These are phyloP conservation scores for Coregonus suidteri DNA, from an alignment of 2,797 vertebrate species.

Conservation along the genomic window DNA sequence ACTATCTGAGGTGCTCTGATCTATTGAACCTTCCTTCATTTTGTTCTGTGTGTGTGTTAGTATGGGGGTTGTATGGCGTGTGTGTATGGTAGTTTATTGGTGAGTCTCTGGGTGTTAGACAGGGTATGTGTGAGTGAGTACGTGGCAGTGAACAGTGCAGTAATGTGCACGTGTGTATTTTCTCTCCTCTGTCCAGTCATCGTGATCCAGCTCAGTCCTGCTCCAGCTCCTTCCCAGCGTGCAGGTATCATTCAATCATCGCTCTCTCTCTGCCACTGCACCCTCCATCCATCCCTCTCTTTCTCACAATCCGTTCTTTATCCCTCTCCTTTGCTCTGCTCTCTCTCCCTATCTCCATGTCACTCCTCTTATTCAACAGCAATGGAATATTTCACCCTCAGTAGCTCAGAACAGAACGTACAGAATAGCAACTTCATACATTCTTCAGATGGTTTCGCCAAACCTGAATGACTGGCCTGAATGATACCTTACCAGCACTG, in stretches of 20 bases:
- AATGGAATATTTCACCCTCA: neutral
- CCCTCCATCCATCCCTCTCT: constrained; percentile 27
- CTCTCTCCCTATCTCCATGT: constrained; percentile 19
- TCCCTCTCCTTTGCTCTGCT: neutral
- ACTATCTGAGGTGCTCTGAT: neutral
- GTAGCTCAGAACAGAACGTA: neutral
- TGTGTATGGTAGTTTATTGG: neutral
- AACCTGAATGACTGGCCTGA: neutral
- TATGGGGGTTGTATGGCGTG: neutral
- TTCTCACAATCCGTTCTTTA: constrained; percentile 5
- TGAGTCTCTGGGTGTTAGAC: constrained; percentile 8
- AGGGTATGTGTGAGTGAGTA: constrained; percentile 21
- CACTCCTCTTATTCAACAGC: constrained; percentile 3
- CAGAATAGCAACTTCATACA: neutral
- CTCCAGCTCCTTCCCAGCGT: constrained; percentile 97
- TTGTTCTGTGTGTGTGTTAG: neutral
- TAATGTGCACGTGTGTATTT: constrained; percentile 82
- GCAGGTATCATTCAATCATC: constrained; percentile 91
- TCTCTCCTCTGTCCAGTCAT: constrained; percentile 90
- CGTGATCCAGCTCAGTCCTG: constrained; percentile 99
- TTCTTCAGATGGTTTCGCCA: neutral
- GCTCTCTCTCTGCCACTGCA: constrained; percentile 73
- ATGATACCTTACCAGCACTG: neutral
- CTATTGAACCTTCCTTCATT: neutral
- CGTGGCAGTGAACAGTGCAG: constrained; percentile 58